phyloP scores from a whole-genome alignment of 1,140 invertebrate species.

The Heliothis virescens region DNA sequence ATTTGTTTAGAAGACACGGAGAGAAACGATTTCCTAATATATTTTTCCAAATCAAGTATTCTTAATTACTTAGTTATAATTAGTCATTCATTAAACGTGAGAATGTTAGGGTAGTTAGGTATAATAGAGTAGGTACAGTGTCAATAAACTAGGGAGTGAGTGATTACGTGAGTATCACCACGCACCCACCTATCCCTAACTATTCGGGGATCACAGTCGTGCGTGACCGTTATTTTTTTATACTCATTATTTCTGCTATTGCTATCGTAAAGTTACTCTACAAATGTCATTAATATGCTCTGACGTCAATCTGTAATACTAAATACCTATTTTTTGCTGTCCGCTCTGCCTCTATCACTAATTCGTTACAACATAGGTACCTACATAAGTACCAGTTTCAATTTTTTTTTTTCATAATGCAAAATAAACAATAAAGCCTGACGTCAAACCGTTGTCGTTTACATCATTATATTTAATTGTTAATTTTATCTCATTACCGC shows the following conservation, averaged over 20 bases:
- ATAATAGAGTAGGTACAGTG: too few species aligned
- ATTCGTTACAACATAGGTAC: neutral
- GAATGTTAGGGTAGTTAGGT: too few species aligned
- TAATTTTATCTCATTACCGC: neutral
- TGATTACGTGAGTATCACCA: too few species aligned
- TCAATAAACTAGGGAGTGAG: too few species aligned
- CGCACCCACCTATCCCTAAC: too few species aligned
- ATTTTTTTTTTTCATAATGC: slow-evolving; percentile 1
- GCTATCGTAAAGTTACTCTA: slow-evolving; percentile 15
- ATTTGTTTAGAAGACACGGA: too few species aligned
- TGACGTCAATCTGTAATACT: slow-evolving; percentile 18
- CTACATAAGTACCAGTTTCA: neutral
- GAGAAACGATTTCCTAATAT: too few species aligned
- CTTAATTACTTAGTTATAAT: too few species aligned
- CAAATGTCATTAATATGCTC: slow-evolving; percentile 27
- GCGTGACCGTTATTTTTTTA: slow-evolving; percentile 13
- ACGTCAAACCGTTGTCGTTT: slow-evolving; percentile 22
- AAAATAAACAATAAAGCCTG: neutral
- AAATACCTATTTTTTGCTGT: slow-evolving; percentile 20
- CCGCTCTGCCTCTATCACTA: neutral
- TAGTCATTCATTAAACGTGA: too few species aligned
- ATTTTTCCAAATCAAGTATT: too few species aligned
- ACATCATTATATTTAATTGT: slow-evolving; percentile 21
- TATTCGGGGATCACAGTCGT: neutral
- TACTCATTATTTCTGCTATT: neutral